Base-by-base conservation (phyloP, 2,113 vertebrate species). In the Brachypteracias leptosomus region DNA sequence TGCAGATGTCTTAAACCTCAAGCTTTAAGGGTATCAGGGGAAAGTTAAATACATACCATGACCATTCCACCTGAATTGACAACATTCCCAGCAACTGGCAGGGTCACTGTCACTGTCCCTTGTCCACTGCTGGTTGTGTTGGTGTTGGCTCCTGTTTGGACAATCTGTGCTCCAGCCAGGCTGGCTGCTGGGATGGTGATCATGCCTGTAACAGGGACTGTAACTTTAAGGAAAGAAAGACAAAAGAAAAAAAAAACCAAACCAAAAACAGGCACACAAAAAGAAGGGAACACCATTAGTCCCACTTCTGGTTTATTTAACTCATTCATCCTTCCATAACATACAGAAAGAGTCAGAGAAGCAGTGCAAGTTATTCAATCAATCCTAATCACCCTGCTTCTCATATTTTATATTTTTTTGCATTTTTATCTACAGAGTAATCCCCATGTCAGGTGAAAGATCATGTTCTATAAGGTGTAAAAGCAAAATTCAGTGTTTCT, bases 51-150 rank as follows among this genome's bases (percentile, higher is more conserved):
- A 97, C 99, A 96, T 98, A 99, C 99, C 99, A 99, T 99, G 96
- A 99, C 99, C 99, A 99, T 99, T 89, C 99, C 99, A 93, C 99
- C 99, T 82, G 99, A 98, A 97, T 99, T 99, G 97, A 99, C 99
- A 97, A 99, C 99, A 88, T 99, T 99, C 63, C 99, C 99, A 35
- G 99, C 99, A 91, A 99, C 99, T 4, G 99, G 99, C 87, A 99
- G 98, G 5, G 99, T 99, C 96, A 99, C 99, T 6, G 99, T 99
- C 78, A 99, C 99, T 67, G 99, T 99, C 91, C 99, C 99, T 96
- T 99, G 99, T 76, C 98, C 98, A 76, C 99, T 99, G 93, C 99
- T 99, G 72, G 99, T 99, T n/a, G 99, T 99, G 83, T 98, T 99
- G 88, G 99, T 99, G 96, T 98, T 99, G 96, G 98, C 97, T 97